Percentiles rank a stretch among this genome's conserved stretches.
phyloP scores from a whole-genome alignment of 1,140 invertebrate species.

The Ephestia elutella region DNA sequence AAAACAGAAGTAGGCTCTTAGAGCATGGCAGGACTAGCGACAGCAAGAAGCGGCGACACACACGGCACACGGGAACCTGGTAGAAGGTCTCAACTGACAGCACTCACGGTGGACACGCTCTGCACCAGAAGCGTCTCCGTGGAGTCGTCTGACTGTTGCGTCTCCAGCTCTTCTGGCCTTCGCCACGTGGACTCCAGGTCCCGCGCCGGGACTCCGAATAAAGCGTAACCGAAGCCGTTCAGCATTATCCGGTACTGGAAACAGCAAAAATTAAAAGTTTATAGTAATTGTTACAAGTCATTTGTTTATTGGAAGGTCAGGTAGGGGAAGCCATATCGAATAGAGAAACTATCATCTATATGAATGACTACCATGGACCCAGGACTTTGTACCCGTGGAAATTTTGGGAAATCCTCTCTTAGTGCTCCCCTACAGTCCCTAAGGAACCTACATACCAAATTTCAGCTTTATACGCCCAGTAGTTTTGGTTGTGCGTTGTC shows the following conservation, averaged over 20 bases:
- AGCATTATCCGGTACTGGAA: slow-evolving; percentile 84
- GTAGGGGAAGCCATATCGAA: too few relatives aligned
- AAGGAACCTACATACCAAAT: too few relatives aligned
- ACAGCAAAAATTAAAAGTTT: slow-evolving; percentile 9
- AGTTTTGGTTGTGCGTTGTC: too few relatives aligned
- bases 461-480: too few relatives aligned
- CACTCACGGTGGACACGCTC: slow-evolving; percentile 70
- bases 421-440: too few relatives aligned
- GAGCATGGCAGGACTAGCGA: not conserved
- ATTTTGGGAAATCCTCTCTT: too few relatives aligned
- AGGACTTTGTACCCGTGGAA: too few relatives aligned
- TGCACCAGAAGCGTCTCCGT: slow-evolving; percentile 61
- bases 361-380: too few relatives aligned
- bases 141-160: slow-evolving; percentile 67
- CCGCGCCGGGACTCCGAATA: slow-evolving; percentile 83
- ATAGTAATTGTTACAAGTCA: not conserved
- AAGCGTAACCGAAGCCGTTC: slow-evolving; percentile 83
- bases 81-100: slow-evolving; percentile 58
- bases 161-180: slow-evolving; percentile 76
- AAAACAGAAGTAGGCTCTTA: not conserved
- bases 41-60: slow-evolving; percentile 14
- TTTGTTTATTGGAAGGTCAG: too few relatives aligned
- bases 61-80: slow-evolving; percentile 29
- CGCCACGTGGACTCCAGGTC: slow-evolving; percentile 83
- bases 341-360: too few relatives aligned